Percentiles rank a stretch among this genome's conserved stretches.
phyloP scores from a whole-genome alignment of 2,113 vertebrate genomes.

The Mesembrinibis cayennensis region DNA sequence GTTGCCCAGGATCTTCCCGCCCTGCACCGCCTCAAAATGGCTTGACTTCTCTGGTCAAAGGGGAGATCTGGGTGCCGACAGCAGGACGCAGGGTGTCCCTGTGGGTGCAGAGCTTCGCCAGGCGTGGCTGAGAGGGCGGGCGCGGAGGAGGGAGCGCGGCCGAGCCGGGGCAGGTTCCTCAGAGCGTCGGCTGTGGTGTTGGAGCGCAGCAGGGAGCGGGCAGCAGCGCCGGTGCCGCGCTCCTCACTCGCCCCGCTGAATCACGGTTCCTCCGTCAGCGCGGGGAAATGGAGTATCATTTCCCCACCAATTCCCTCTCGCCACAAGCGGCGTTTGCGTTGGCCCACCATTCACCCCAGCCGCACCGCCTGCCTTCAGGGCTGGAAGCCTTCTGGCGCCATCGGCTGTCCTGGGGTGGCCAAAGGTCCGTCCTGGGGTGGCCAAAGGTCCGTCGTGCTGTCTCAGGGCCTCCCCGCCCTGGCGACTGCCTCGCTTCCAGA shows the following conservation, averaged over 20 bases:
- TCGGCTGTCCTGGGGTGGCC: not conserved
- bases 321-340: accelerated
- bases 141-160: not conserved
- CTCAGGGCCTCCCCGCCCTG: not conserved
- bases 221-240: accelerated
- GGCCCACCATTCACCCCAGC: accelerated
- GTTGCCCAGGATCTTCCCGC: not conserved
- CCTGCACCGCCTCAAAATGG: not conserved
- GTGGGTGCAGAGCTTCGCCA: not conserved
- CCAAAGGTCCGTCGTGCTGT: not conserved
- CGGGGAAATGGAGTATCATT: not conserved
- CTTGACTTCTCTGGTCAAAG: not conserved
- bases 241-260: not conserved
- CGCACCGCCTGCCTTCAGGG: accelerated
- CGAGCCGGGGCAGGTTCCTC: no score
- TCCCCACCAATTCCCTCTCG: not conserved
- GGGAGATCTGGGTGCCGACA: not conserved
- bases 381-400: not conserved
- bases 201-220: not conserved
- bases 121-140: accelerated
- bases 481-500: accelerated
- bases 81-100: not conserved
- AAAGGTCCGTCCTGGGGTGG: not conserved
- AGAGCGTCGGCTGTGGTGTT: accelerated
- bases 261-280: not conserved